Evolutionary conservation across 1,140 invertebrate species (phyloP).

Genomic region (Ridgeia piscesae): DNA sequence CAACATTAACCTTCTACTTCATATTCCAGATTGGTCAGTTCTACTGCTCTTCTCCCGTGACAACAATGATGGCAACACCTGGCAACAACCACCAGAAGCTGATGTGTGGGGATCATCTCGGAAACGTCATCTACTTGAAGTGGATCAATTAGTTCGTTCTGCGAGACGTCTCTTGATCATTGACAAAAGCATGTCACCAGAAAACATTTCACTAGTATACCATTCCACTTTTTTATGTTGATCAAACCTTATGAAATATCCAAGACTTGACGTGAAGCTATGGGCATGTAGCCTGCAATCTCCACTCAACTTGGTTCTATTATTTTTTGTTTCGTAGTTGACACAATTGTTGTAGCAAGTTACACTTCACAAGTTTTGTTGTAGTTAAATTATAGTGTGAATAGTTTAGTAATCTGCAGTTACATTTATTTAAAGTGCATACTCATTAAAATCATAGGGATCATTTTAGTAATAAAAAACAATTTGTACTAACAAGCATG

Average conservation of each 20-base stretch:
- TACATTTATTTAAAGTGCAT: background rate
- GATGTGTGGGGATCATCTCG: conserved; percentile 39
- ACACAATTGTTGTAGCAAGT: background rate
- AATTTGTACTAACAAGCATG: too few species aligned
- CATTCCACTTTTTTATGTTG: too few species aligned
- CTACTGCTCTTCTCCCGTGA: conserved; percentile 39
- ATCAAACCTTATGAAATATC: background rate
- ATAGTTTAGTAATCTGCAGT: background rate
- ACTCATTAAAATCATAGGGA: background rate
- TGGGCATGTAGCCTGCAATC: background rate
- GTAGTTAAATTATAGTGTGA: background rate
- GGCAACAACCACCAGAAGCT: conserved; percentile 20
- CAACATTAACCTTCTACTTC: background rate
- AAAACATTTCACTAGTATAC: too few species aligned
- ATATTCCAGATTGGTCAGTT: conserved; percentile 42
- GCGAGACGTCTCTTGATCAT: background rate
- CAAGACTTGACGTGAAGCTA: background rate
- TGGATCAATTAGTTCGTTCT: conserved; percentile 27
- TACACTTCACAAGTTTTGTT: too few species aligned
- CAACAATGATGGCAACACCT: conserved; percentile 28
- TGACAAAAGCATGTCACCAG: too few species aligned
- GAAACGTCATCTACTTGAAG: conserved; percentile 38
- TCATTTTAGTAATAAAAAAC: too few species aligned
- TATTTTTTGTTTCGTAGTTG: background rate
- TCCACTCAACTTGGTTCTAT: background rate